Conservation (phyloP, 1,140 invertebrate genomes). For the Pachyrhynchus sulphureomaculatus region DNA sequence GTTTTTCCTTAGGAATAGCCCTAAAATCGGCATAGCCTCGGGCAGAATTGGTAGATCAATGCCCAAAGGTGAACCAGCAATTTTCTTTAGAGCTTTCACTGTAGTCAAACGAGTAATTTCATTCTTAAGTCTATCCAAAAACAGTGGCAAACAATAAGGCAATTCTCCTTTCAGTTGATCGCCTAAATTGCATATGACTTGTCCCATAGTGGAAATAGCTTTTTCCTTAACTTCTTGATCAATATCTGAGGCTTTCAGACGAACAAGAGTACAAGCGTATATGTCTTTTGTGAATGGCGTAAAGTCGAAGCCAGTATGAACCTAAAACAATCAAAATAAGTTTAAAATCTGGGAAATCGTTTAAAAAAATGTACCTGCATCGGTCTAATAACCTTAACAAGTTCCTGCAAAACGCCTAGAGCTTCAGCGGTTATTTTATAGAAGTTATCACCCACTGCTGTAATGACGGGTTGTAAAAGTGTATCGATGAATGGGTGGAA, state of each 20-base stretch:
- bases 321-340: background rate
- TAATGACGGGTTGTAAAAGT: constrained; percentile 85
- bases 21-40: constrained; percentile 88
- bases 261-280: constrained; percentile 81
- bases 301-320: constrained; percentile 68
- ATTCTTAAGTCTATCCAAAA: constrained; percentile 91
- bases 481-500: constrained; percentile 79
- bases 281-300: constrained; percentile 76
- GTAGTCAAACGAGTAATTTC: constrained; percentile 96
- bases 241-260: constrained; percentile 92
- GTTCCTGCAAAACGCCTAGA: constrained; percentile 86
- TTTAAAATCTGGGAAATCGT: background rate
- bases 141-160: constrained; percentile 85
- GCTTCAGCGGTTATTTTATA: constrained; percentile 98
- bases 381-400: constrained; percentile 93
- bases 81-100: constrained; percentile 93
- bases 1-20: constrained; percentile 95
- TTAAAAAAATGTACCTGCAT: constrained; percentile 57
- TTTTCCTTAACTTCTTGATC: constrained; percentile 98
- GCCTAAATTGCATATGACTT: constrained; percentile 89
- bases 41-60: constrained; percentile 87
- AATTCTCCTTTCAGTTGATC: constrained; percentile 78
- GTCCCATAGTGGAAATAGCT: constrained; percentile 96
- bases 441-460: constrained; percentile 90
- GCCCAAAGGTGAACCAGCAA: constrained; percentile 85